Evolutionary conservation across 30 jellyfish, hydroid and myxozoan species (phyloP), one percentile per base, ranked within the genome.

Genomic region (Rhopilema esculentum): DNA sequence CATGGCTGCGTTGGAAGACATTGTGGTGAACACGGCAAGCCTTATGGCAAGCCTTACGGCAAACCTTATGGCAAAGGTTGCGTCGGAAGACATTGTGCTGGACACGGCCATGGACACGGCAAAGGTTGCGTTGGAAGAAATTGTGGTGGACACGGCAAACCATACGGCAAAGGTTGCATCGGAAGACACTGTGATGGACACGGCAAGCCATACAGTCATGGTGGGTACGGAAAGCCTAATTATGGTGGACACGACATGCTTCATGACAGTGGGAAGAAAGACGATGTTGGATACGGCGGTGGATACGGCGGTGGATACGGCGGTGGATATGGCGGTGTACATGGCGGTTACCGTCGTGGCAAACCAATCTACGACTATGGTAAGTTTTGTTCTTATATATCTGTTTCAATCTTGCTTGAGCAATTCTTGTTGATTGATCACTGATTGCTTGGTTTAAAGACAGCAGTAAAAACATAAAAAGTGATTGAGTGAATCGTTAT

Each of bases 21-120:
- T 4, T 27, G 78, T 20, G 22, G 78, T 16, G 78, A 49, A 2
- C 18, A 67, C 49, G 78, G 78, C 33, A 21, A 26, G 28, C 28
- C 28, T 8, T 29, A 64, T n/a, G 24, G n/a, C n/a, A n/a, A n/a
- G n/a, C n/a, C n/a, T n/a, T n/a, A 29, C 24, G 74, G 20, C 6
- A n/a, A n/a, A n/a, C n/a, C n/a, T 8, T 18, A 67, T 49, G 78
- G 78, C 22, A 27, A 67, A 4, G 78, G 78, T 26, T 21, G n/a
- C 49, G 72, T n/a, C n/a, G 72, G 72, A 67, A 20, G 78, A 32
- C 78, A 67, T 4, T 27, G 78, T 20, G 22, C 49, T 16, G 78
- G 78, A 2, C 18, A 67, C 49, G 78, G 78, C 33, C 2, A 26
- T n/a, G 49, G 49, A 1, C 49, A 67, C 18, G 9, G 9, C 6